Evolutionary conservation across 2,888 invertebrate genomes (phyloP).

Genomic region (Aphidoletes aphidimyza): DNA sequence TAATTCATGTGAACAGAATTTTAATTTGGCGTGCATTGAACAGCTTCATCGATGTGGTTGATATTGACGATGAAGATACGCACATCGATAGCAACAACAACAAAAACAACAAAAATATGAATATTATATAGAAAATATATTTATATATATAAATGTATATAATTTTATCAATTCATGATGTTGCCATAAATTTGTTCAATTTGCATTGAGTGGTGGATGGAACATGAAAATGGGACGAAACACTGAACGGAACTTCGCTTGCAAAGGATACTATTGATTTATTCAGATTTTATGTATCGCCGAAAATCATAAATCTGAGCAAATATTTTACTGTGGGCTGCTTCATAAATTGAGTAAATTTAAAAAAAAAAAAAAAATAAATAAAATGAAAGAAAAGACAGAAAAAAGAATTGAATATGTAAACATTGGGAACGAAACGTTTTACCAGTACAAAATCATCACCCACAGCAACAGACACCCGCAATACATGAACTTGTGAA

Average conservation of each 20-base stretch:
- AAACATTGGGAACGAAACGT: neutral
- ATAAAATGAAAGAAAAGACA: neutral
- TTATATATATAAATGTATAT: too few relatives aligned
- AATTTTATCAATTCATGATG: constrained; percentile 12
- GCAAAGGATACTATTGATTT: constrained; percentile 5
- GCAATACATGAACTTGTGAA: neutral
- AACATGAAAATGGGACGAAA: neutral
- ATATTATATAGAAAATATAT: too few relatives aligned
- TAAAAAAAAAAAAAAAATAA: neutral
- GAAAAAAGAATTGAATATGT: neutral
- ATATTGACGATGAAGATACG: neutral
- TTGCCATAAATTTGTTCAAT: constrained; percentile 17
- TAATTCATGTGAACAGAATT: constrained; percentile 36
- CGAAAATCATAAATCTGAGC: constrained; percentile 14
- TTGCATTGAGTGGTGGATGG: neutral
- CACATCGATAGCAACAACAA: neutral
- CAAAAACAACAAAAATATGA: neutral
- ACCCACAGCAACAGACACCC: neutral
- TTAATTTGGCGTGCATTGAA: neutral
- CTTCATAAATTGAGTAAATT: neutral
- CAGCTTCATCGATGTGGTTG: constrained; percentile 19
- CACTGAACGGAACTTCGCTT: too few relatives aligned
- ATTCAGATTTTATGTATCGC: constrained; percentile 23
- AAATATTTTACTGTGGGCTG: constrained; percentile 22
- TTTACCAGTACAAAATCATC: neutral